Conservation (phyloP, 2,113 vertebrate genomes). For the Silurus glanis region DNA sequence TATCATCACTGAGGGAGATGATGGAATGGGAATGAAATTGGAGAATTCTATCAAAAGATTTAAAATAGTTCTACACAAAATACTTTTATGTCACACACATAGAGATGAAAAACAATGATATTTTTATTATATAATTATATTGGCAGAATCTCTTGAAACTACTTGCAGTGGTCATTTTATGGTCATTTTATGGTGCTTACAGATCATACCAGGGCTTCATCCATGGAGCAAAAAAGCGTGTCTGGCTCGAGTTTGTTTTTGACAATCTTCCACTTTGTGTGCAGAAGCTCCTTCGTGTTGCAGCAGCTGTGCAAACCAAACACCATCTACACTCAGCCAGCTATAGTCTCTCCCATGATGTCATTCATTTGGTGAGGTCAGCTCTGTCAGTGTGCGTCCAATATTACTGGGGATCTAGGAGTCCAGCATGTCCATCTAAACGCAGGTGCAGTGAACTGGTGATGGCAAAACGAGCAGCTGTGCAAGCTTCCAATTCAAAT, state of each 20-base stretch:
- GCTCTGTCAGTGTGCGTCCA: constrained; percentile 38
- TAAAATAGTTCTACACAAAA: constrained; percentile 1
- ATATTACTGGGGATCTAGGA: constrained; percentile 31
- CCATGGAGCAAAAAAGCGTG: background rate
- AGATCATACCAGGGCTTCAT: background rate
- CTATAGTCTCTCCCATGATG: constrained; percentile 50
- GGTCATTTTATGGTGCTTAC: no score
- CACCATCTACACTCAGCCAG: constrained; percentile 3
- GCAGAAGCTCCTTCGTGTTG: constrained; percentile 16
- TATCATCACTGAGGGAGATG: constrained; percentile 23
- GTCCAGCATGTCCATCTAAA: constrained; percentile 13
- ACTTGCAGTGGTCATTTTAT: background rate
- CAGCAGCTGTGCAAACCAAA: constrained; percentile 40
- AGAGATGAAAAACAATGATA: constrained; percentile 12
- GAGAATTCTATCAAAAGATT: background rate
- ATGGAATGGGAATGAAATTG: constrained; percentile 35
- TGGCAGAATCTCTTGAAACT: constrained; percentile 2
- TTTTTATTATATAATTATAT: no score
- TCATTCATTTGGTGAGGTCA: constrained; percentile 51
- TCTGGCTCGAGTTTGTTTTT: background rate
- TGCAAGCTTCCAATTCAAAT: background rate
- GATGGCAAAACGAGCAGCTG: constrained; percentile 10
- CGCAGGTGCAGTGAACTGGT: constrained; percentile 37
- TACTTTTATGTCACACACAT: constrained; percentile 29
- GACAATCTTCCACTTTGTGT: constrained; percentile 24